These are phyloP conservation scores for Euproctis similis DNA, from an alignment of 2,888 invertebrate species.

Conservation along the genomic window DNA sequence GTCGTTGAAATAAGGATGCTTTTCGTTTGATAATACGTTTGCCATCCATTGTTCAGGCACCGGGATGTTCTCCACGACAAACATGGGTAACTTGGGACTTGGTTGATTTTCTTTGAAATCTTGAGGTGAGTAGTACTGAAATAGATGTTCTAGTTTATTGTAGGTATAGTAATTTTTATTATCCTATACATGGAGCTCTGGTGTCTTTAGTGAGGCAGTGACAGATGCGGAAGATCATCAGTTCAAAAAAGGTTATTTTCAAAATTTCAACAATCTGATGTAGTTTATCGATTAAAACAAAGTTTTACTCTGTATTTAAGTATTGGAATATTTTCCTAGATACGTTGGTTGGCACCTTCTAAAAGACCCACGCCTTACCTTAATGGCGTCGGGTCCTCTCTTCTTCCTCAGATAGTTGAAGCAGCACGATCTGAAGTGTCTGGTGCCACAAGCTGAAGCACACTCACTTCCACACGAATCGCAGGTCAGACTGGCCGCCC, in stretches of 20 bases:
- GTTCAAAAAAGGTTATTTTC: too few species aligned
- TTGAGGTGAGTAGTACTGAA: slow-evolving; percentile 30
- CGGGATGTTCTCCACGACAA: slow-evolving; percentile 32
- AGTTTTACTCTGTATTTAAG: too few species aligned
- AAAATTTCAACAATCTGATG: too few species aligned
- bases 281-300: too few species aligned
- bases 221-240: too few species aligned
- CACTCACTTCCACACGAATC: slow-evolving; percentile 83
- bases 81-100: slow-evolving; percentile 27
- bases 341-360: too few species aligned
- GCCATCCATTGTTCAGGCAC: slow-evolving; percentile 33
- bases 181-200: too few species aligned
- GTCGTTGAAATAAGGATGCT: slow-evolving; percentile 33
- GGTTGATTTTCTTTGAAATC: slow-evolving; percentile 24
- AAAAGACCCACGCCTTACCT: slow-evolving; percentile 32
- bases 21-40: slow-evolving; percentile 31
- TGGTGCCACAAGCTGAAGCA: slow-evolving; percentile 79
- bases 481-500: slow-evolving; percentile 77
- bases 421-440: slow-evolving; percentile 82
- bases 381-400: slow-evolving; percentile 42
- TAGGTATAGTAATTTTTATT: too few species aligned
- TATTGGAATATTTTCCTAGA: too few species aligned
- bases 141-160: too few species aligned
- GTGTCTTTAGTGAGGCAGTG: too few species aligned
- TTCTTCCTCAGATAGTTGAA: slow-evolving; percentile 83